Evolutionary conservation across 2,797 vertebrate species (phyloP), one percentile per base, ranked within the genome.

Genomic region (Pipistrellus pipistrellus): DNA sequence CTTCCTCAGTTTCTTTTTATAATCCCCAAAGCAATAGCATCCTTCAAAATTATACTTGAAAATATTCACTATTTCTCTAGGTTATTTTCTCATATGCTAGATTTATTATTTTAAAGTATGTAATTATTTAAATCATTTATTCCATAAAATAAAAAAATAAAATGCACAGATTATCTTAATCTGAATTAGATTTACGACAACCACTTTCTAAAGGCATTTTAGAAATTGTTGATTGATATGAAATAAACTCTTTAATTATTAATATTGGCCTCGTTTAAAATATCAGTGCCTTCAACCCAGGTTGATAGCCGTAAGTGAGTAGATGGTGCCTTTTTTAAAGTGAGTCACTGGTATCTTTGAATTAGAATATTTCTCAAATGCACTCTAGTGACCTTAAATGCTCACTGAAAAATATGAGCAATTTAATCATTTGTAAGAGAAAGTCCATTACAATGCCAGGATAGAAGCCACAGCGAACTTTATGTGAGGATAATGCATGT

Each of bases 391-490:
- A 96, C 93, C 94, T 92, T 96, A 95, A 95, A 94, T 95, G 78
- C 30, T 95, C 89, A 93, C 86, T 64, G 83, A 95, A 95, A 96
- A 96, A 93, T 96, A 95, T 55, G 96, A 94, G 93, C 87, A 96
- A 96, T 97, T 96, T 97, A 95, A 96, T 96, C 94, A 96, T 96
- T 97, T 96, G 93, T 93, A 96, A 95, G 94, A 94, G 89, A 93
- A 95, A 88, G 91, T 84, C 83, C 91, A 96, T 97, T 97, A 96
- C 84, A 96, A 91, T 91, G 51, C 35, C 91, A 90, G 77, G n/a
- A 96, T 35, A 94, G 95, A 95, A 96, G 95, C 94, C 91, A 95
- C 94, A 77, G n/a, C 93, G 72, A 96, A 87, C 94, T 96, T 95
- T 93, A 94, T 94, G 94, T 95, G 76, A 96, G 84, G 80, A 96